Evolutionary conservation across 2,113 vertebrate species (phyloP), one percentile per base, ranked within the genome.

Genomic region (Lagopus leucura): DNA sequence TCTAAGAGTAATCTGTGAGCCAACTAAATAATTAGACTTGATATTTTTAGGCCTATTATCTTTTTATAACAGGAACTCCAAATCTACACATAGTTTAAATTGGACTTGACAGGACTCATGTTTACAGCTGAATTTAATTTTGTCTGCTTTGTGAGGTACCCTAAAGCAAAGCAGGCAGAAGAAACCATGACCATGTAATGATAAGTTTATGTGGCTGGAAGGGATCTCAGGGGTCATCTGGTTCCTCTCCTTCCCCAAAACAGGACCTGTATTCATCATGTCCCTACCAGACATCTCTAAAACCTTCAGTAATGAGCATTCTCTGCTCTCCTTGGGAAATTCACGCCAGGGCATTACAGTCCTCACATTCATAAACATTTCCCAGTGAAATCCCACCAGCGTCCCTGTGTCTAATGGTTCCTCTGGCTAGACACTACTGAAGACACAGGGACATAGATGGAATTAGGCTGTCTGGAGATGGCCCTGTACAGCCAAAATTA

Each of bases 391-490:
- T 67, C 19, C 28, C 47, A 6, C 19, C 40, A 4, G 22, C 69
- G 17, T 45, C 15, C 13, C 24, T 50, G 22, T 70, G 43, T 19
- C 72, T 91, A 86, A 83, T 77, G 52, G 40, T 72, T 88, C 19
- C 38, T 88, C 38, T 75, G 80, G 70, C 88, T 63, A 90, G 90
- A 90, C 86, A 78, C 11, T 17, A 38, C 38, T 40, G 73, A 94
- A 96, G 92, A 86, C 86, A 88, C 5, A 72, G 47, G 30, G 70
- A 57, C 1, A 0, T 52, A 73, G 82, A 93, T 83, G 57, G 73
- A 93, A 94, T 94, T 96, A 88, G 38, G 25, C 21, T 81, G 93
- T 94, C 93, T 95, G 78, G 61, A 88, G 38, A 88, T 64, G 61
- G 69, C 47, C 90, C 60, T 83, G 69, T 75, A 27, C 34, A 78